phyloP scores from a whole-genome alignment of 2,888 invertebrate genomes.

The Ochropacha duplaris region DNA sequence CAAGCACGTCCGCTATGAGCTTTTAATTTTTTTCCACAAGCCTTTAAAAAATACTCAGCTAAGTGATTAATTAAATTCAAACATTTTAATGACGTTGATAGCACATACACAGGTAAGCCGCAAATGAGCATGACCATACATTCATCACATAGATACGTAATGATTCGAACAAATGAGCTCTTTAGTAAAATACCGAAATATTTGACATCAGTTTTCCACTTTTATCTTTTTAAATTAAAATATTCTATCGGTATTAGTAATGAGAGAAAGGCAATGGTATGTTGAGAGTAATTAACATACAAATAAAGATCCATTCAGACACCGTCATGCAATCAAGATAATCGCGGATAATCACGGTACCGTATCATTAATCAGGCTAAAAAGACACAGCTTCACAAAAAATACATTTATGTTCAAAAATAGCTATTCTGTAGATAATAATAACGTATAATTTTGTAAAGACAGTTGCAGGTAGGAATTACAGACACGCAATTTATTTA shows the following conservation, averaged over 20 bases:
- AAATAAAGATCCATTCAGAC: not conserved
- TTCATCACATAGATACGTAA: not conserved
- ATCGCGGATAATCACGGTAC: not conserved
- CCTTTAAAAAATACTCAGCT: slow-evolving; percentile 18
- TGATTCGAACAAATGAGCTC: not conserved
- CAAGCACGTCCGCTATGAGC: slow-evolving; percentile 12
- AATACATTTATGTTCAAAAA: too few relatives aligned
- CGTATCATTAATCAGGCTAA: not conserved
- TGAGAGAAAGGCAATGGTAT: not conserved
- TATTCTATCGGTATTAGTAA: not conserved
- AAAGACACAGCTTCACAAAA: too few relatives aligned
- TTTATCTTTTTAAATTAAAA: not conserved
- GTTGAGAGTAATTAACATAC: not conserved
- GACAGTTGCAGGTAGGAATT: too few relatives aligned
- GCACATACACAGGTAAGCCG: slow-evolving; percentile 1
- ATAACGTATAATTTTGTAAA: too few relatives aligned
- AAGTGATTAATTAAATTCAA: slow-evolving; percentile 23
- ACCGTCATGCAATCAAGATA: not conserved
- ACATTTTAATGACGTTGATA: slow-evolving; percentile 26
- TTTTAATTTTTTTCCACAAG: slow-evolving; percentile 10
- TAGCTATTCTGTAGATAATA: too few relatives aligned
- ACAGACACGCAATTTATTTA: too few relatives aligned
- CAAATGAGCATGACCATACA: not conserved
- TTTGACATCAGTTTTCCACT: not conserved
- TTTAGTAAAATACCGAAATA: not conserved